phyloP scores from a whole-genome alignment of 2,113 vertebrate species.

The Ranitomeya variabilis region DNA sequence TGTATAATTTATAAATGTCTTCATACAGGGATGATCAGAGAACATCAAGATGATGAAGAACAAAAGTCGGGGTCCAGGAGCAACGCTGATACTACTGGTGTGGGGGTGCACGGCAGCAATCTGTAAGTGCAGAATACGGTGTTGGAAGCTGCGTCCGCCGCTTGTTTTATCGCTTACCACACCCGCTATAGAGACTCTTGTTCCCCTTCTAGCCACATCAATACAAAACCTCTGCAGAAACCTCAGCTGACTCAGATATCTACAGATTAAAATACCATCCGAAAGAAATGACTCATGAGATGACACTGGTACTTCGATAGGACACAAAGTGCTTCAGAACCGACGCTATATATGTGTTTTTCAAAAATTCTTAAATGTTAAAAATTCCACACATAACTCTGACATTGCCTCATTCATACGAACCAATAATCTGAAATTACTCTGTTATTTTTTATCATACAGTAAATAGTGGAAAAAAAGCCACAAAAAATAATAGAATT shows the following conservation, averaged over 20 bases:
- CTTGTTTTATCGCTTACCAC: background rate
- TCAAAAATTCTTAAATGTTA: too few relatives aligned
- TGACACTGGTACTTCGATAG: background rate
- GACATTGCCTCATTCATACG: too few relatives aligned
- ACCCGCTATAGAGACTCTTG: background rate
- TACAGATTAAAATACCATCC: background rate
- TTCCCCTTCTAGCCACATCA: conserved; percentile 36
- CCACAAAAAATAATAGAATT: too few relatives aligned
- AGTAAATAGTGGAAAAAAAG: too few relatives aligned
- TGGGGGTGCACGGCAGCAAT: background rate
- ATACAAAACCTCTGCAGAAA: conserved; percentile 29
- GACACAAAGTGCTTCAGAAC: background rate
- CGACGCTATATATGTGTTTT: background rate
- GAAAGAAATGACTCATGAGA: conserved; percentile 15
- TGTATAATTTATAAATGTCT: background rate
- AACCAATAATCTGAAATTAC: too few relatives aligned
- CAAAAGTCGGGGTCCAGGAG: background rate
- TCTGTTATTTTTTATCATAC: too few relatives aligned
- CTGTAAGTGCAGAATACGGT: background rate
- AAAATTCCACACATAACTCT: too few relatives aligned
- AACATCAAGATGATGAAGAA: background rate
- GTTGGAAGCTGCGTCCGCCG: too few relatives aligned
- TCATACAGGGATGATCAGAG: background rate
- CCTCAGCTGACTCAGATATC: conserved; percentile 33
- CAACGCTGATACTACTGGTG: background rate